A percentile compares a stretch with the other conserved stretches of the same genome.
phyloP scores from a whole-genome alignment of 1,140 invertebrate species.

The Trichomalopsis sarcophagae region DNA sequence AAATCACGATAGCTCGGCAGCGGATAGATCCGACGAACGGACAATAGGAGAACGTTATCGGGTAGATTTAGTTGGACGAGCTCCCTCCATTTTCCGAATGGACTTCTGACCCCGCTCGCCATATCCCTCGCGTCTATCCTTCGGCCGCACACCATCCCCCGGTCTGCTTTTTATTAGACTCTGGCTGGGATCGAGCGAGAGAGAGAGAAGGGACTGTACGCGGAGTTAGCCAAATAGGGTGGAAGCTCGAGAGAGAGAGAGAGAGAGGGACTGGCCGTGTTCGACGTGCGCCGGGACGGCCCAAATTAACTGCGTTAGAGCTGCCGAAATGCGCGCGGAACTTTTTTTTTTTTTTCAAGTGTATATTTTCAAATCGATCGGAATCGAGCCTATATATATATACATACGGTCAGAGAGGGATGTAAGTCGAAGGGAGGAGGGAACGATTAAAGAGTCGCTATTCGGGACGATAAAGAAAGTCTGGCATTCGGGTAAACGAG shows the following conservation, averaged over 20 bases:
- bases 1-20: background rate
- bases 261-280: conserved; percentile 61
- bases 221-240: conserved; percentile 62
- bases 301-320: conserved; percentile 73
- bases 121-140: conserved; percentile 8
- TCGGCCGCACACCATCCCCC: conserved; percentile 54
- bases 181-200: conserved; percentile 62
- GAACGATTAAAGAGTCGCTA: too few species aligned
- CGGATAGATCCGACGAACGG: conserved; percentile 30
- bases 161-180: conserved; percentile 75
- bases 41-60: conserved; percentile 71
- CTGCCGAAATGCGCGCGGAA: conserved; percentile 19
- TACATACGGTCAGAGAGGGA: too few species aligned
- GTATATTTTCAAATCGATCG: conserved; percentile 56
- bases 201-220: conserved; percentile 8
- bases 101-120: conserved; percentile 71
- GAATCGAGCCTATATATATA: background rate
- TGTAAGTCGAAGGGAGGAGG: too few species aligned
- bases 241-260: conserved; percentile 49
- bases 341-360: too few species aligned
- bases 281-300: conserved; percentile 62
- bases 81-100: conserved; percentile 75
- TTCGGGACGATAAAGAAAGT: background rate
- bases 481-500: conserved; percentile 11
- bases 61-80: conserved; percentile 74